These are phyloP conservation scores for Tenodera sinensis DNA, from an alignment of 2,888 invertebrate genomes.

Conservation along the genomic window DNA sequence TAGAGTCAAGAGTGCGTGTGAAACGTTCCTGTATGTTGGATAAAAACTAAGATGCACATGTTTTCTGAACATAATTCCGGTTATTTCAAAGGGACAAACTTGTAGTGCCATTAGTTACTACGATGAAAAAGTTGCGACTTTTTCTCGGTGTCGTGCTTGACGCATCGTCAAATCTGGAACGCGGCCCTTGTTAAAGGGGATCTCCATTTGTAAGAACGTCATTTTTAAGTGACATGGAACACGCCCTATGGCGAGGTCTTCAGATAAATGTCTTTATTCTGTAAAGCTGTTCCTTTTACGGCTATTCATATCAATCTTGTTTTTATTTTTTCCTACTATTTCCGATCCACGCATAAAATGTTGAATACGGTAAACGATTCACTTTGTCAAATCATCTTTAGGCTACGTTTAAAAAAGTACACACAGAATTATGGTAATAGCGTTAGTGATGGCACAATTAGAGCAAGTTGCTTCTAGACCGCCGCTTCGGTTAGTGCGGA, in stretches of 20 bases:
- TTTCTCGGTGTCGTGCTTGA: neutral
- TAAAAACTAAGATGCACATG: neutral
- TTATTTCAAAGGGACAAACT: neutral
- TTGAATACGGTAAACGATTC: neutral
- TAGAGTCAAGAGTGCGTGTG: neutral
- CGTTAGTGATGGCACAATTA: constrained; percentile 1
- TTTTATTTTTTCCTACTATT: neutral
- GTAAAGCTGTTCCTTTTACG: neutral
- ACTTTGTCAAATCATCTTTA: neutral
- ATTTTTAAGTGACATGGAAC: neutral
- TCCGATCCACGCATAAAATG: neutral
- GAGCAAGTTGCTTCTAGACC: neutral
- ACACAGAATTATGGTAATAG: neutral
- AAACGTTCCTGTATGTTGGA: neutral
- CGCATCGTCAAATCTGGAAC: neutral
- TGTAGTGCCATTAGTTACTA: neutral
- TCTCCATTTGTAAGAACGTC: neutral
- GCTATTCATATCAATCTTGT: neutral
- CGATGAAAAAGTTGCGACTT: neutral
- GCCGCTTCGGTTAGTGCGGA: neutral
- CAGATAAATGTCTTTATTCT: neutral
- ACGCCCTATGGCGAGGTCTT: neutral
- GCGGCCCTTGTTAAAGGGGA: neutral
- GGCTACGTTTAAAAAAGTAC: neutral
- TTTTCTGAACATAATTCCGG: neutral